Evolutionary conservation across 2,797 vertebrate species (phyloP), one percentile per base, ranked within the genome.

Genomic region (Coregonus suidteri): DNA sequence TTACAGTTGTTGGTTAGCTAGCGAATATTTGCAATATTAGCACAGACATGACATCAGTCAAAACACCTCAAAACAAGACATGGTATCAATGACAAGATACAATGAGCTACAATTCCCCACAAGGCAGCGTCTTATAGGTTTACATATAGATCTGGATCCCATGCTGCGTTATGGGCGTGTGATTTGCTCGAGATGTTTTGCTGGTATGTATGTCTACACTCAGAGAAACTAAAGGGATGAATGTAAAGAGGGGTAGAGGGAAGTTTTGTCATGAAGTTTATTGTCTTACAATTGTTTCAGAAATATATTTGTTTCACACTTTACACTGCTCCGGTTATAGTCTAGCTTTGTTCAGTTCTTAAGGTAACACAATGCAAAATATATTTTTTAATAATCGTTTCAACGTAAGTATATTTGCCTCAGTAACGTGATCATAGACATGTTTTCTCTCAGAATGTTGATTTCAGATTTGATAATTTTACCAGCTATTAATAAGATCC

Each of bases 401-500:
- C 2, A 11, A 34, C 31, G 3, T 2, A 47, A 47, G 9, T 47
- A 47, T 47, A 34, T 83, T 81, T 87, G 85, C 81, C 78, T 87
- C 81, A 85, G 81, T 84, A 88, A 84, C 86, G 86, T 83, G 85
- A 88, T 82, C 87, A 18, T 18, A 56, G 78, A 82, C 47, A 75
- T 71, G 71, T 85, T 90, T 86, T 87, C 83, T 88, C 79, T 84
- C 84, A 83, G 84, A 88, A 79, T 85, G 74, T 84, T 86, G 31
- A 2, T 47, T 51, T 52, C 31, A 25, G 25, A 54, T 52, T 51
- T 51, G 81, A 88, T 90, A 75, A 87, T 90, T 47, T 87, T 84
- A 83, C 88, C 77, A 79, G 79, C 84, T 83, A 76, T 75, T 90
- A 88, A 89, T 85, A 83, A 85, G 83, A 79, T 91, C 88, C 89